Conservation (phyloP, 2,888 invertebrate species). For the Drosophila imparisetae region DNA sequence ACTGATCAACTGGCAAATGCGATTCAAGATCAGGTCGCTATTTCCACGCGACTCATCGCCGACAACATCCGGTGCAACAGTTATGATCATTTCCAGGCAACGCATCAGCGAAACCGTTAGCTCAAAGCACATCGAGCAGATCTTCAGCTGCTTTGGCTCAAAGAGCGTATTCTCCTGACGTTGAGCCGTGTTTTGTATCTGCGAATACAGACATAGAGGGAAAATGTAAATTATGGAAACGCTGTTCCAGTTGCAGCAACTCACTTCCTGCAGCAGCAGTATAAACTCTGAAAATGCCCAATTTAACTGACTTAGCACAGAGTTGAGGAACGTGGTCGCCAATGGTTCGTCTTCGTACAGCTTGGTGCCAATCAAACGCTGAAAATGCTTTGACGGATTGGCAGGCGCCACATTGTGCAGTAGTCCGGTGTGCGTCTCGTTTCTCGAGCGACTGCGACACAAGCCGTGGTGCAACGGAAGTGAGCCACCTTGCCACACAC, state of each 20-base stretch:
- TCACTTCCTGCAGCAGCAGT: constrained; percentile 92
- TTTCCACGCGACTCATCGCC: constrained; percentile 88
- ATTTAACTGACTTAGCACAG: constrained; percentile 92
- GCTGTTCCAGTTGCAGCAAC: neutral
- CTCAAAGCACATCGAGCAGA: constrained; percentile 94
- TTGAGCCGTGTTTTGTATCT: constrained; percentile 88
- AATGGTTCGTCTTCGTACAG: constrained; percentile 87
- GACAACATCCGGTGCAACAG: constrained; percentile 88
- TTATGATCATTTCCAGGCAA: constrained; percentile 91
- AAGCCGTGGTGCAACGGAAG: constrained; percentile 79
- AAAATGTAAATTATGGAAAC: neutral
- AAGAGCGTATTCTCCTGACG: constrained; percentile 86
- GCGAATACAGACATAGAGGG: constrained; percentile 13
- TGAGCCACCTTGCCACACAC: constrained; percentile 86
- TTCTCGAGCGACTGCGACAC: constrained; percentile 83
- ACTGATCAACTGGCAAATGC: constrained; percentile 90
- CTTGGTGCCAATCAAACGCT: constrained; percentile 87
- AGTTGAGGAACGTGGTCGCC: constrained; percentile 90
- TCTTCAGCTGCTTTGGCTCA: constrained; percentile 91
- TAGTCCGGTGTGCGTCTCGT: constrained; percentile 84
- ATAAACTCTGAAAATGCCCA: constrained; percentile 96
- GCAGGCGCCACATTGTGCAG: constrained; percentile 84
- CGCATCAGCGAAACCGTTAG: constrained; percentile 91
- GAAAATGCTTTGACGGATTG: constrained; percentile 83
- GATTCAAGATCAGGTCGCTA: constrained; percentile 89